phyloP scores from a whole-genome alignment of 37 sponge, comb jelly and placozoan species.

The Spongia lamella region DNA sequence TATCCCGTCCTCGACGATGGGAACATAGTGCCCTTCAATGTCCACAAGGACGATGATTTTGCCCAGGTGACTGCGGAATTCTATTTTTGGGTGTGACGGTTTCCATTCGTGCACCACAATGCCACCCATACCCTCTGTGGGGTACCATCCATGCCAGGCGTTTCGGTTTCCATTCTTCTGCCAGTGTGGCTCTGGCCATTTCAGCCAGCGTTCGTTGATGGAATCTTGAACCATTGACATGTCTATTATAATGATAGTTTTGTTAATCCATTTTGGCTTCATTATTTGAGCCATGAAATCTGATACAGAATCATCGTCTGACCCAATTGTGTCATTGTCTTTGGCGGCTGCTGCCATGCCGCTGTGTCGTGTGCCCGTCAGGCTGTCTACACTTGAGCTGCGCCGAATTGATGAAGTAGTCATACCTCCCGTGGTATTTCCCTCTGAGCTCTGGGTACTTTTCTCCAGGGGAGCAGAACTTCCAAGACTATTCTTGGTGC shows the following conservation, averaged over 20 bases:
- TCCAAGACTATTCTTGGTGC: too few species aligned
- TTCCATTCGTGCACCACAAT: constrained; percentile 88
- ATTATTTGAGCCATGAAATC: constrained; percentile 69
- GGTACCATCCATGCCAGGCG: constrained; percentile 75
- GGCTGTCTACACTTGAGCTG: constrained; percentile 51
- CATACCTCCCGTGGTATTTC: not conserved
- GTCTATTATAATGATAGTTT: constrained; percentile 51
- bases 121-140: constrained; percentile 63
- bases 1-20: constrained; percentile 68
- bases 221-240: constrained; percentile 45
- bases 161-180: constrained; percentile 38
- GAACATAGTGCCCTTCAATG: constrained; percentile 49
- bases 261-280: constrained; percentile 68
- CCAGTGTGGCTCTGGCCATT: constrained; percentile 64
- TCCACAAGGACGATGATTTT: constrained; percentile 71
- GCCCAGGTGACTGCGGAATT: constrained; percentile 74
- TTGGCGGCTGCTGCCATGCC: too few species aligned
- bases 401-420: not conserved
- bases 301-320: constrained; percentile 46
- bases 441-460: too few species aligned
- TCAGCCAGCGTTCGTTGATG: constrained; percentile 58
- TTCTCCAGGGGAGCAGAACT: too few species aligned
- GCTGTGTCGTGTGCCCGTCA: constrained; percentile 50
- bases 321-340: too few species aligned
- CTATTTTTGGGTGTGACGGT: constrained; percentile 72